Evolutionary conservation across 2,888 invertebrate genomes (phyloP), one percentile per base, ranked within the genome.

Genomic region (Ormyrus rosae): DNA sequence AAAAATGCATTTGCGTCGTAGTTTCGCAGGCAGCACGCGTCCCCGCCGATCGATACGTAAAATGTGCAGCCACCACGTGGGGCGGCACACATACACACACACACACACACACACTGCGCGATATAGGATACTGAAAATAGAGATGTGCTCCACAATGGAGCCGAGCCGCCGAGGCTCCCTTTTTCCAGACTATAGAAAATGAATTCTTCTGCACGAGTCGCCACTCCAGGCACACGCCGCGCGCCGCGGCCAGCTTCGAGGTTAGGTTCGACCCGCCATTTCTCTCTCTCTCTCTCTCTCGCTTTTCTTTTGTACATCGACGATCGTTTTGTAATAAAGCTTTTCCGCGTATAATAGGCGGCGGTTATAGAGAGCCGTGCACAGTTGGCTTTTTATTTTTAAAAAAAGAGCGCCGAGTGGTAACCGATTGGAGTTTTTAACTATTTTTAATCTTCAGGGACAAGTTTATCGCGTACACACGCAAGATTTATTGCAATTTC

Each of bases 401-500:
- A 34, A 34, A 34, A 34, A 34, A 34, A 34, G 19, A 53, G 34
- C 67, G 7, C 0, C 9, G 19, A 53, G n/a, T n/a, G 13, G 6
- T 53, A 19, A 53, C 64, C 55, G 55, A 73, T 67, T 51, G 58
- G 19, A 19, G 51, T 51, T 13, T 67, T 58, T 34, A 60, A 19
- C 34, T 67, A 50, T 65, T 64, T 70, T 71, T 78, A 78, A 71
- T 74, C 79, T 63, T 69, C 73, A 45, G 72, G 68, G 61, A 65
- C 55, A 68, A 75, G 48, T 75, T 80, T 80, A 80, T 80, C 75
- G 74, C 5, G 63, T 13, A 13, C 61, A 56, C 51, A 9, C 9
- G 8, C 5, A n/a, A 71, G 67, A 80, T 80, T 80, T 80, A 80
- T 80, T 56, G n/a, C 80, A 45, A 76, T 80, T 80, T 80, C 80